Base-by-base conservation (phyloP, 2,888 invertebrate genomes). In the Sphecodes monilicornis region DNA sequence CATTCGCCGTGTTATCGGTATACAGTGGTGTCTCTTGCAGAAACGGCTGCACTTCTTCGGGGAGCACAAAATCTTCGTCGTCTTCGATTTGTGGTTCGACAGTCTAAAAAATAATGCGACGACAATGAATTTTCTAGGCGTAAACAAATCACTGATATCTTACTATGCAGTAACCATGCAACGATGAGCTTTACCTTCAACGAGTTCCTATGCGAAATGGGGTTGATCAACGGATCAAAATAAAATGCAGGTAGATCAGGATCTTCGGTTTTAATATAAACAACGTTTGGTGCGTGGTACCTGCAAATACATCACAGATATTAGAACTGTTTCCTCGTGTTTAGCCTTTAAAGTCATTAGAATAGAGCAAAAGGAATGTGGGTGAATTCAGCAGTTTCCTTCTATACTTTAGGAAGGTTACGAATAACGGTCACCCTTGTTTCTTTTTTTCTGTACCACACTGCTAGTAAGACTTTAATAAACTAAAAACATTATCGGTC, bases 211-310 rank as follows among this genome's bases (percentile, higher is more conserved):
- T 99, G 99, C 1, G 99, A 98, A 91, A 99, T 99, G 0, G 99
- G 99, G 95, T 99, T 99, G 94, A 99, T 99, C 72, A 99, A 96
- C 0, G 99, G 99, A 96, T 99, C 99, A 95, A 99, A 99, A 95
- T 99, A 99, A 95, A 99, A 99, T 0, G 99, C 99, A 54, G 99
- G 99, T 80, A 99, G 96, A 95, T 99, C 99, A 11, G 99, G 99
- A 96, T 99, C 99, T 95, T 99, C 99, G 0, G 99, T 99, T 96
- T 99, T 99, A 92, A 99, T 99, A 95, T 98, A 99, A 0, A 99
- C 99, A 10, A 99, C 99, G 95, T 99, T 99, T 39, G 99, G 99
- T 11, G 98, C 97, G 95, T 99, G 99, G 95, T 99, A 99, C 99
- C 99, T 99, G 22, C 2, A 57, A 76, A 75, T 11, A 32, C 22